Percentiles rank a stretch among this genome's conserved stretches.
These are phyloP conservation scores for Drosophila leontia DNA, from an alignment of 1,140 invertebrate genomes.

Conservation along the genomic window DNA sequence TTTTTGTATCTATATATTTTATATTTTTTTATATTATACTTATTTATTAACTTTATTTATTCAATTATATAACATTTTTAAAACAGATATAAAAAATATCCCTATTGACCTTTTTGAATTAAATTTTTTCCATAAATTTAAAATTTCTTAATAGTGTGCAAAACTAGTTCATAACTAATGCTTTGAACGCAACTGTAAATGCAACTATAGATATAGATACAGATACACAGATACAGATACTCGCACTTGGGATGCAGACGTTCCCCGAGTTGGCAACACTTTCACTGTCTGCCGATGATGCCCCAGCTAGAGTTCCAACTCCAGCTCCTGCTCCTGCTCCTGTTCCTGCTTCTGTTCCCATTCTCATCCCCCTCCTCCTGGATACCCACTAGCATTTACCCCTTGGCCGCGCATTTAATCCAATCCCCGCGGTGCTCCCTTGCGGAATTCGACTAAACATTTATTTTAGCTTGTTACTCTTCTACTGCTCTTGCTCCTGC, in stretches of 20 bases:
- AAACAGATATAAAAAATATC: too few relatives aligned
- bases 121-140: background rate
- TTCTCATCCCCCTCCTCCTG: background rate
- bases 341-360: background rate
- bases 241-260: conserved; percentile 23
- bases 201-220: conserved; percentile 14
- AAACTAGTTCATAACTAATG: background rate
- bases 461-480: conserved; percentile 73
- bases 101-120: too few relatives aligned
- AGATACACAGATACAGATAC: conserved; percentile 22
- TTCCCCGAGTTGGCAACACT: conserved; percentile 68
- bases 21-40: too few relatives aligned
- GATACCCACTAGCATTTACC: conserved; percentile 13
- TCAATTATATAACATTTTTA: too few relatives aligned
- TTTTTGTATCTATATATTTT: too few relatives aligned
- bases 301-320: background rate
- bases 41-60: too few relatives aligned
- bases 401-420: conserved; percentile 19
- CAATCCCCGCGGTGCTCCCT: conserved; percentile 7
- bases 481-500: background rate
- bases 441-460: conserved; percentile 51
- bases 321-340: background rate
- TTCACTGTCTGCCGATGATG: conserved; percentile 49
- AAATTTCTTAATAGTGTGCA: background rate
- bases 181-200: conserved; percentile 1